phyloP scores from a whole-genome alignment of 2,113 vertebrate genomes.

The Pycnonotus jocosus region DNA sequence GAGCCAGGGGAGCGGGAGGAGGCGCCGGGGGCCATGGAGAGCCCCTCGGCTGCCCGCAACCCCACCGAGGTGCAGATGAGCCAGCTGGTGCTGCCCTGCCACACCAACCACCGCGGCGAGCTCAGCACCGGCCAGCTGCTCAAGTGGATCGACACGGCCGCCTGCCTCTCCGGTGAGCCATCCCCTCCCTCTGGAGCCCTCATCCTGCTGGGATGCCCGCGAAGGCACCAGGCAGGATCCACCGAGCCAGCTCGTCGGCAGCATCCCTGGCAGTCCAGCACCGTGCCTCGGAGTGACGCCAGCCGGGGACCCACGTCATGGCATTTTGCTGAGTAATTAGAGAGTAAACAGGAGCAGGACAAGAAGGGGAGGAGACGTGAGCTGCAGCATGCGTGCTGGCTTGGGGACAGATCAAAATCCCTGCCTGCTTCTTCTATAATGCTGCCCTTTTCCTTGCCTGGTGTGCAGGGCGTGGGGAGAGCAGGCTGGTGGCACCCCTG shows the following conservation, averaged over 20 bases:
- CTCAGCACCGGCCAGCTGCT: conserved; percentile 92
- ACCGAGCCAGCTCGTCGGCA: neutral
- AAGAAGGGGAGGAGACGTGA: neutral
- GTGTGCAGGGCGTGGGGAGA: accelerated
- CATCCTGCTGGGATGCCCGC: neutral
- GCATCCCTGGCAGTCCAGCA: neutral
- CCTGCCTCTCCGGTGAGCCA: conserved; percentile 87
- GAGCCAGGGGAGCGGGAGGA: conserved; percentile 59
- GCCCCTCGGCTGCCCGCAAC: conserved; percentile 59
- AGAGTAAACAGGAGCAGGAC: neutral
- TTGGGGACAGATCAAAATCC: neutral
- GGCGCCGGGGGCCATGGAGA: neutral
- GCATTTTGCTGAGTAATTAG: conserved; percentile 23
- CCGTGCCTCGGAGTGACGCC: neutral
- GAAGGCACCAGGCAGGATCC: neutral
- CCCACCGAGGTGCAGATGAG: conserved; percentile 96
- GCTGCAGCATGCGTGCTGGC: neutral
- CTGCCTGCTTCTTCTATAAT: neutral
- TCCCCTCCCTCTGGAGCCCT: neutral
- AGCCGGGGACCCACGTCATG: neutral
- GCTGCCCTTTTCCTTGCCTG: neutral
- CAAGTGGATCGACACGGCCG: conserved; percentile 96
- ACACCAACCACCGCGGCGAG: conserved; percentile 88
- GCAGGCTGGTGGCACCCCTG: neutral
- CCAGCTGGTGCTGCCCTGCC: conserved; percentile 93